These are phyloP conservation scores for Cephalopachus bancanus DNA, from an alignment of 2,797 vertebrate species.

Conservation along the genomic window DNA sequence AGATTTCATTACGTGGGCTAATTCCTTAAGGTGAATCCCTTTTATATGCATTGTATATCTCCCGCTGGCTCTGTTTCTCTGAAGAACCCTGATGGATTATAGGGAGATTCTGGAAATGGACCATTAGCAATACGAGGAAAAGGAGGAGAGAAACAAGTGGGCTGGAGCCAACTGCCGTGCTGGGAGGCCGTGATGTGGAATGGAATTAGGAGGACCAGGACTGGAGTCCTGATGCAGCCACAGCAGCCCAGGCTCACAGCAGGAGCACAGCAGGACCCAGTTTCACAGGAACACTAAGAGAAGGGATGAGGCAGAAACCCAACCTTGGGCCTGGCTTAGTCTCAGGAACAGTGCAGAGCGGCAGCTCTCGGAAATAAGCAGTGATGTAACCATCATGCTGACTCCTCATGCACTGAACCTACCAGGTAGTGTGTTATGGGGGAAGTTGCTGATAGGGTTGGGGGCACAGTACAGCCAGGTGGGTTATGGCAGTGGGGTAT, in stretches of 20 bases:
- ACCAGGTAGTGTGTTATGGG: fast-evolving
- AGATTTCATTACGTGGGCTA: background rate
- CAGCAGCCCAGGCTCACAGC: background rate
- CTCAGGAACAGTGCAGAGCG: background rate
- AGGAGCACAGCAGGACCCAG: background rate
- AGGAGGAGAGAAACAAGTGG: background rate
- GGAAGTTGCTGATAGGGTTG: background rate
- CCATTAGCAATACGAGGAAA: background rate
- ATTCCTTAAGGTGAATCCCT: background rate
- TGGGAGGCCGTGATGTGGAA: background rate
- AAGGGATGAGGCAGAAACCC: background rate
- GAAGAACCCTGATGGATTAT: background rate
- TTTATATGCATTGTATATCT: background rate
- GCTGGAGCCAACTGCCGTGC: background rate
- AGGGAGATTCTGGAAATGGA: background rate
- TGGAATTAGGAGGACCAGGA: background rate
- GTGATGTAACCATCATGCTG: background rate
- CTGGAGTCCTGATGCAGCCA: background rate
- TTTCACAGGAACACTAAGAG: background rate
- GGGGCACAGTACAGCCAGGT: background rate
- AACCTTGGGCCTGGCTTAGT: background rate
- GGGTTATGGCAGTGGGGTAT: background rate
- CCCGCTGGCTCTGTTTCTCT: background rate
- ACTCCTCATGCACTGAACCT: background rate
- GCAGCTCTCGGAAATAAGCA: background rate